Evolutionary conservation across 64 coral and sea anemone species (phyloP).

Genomic region (Montipora efflorescens): DNA sequence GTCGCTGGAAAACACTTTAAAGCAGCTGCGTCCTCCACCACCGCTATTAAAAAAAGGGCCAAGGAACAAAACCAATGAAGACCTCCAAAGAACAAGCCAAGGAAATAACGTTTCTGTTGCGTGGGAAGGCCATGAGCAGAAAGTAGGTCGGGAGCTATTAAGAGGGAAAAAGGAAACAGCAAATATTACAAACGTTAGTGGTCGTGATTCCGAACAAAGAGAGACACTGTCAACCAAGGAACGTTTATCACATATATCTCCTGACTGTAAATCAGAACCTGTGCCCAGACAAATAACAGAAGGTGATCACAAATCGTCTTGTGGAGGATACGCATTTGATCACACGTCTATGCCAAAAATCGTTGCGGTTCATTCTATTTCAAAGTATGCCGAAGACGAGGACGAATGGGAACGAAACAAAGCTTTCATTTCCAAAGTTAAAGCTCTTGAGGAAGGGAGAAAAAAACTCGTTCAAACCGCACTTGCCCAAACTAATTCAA

Average conservation of each 20-base stretch:
- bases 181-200: not conserved
- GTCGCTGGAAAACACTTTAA: not conserved
- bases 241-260: not conserved
- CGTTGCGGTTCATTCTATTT: slow-evolving; percentile 38
- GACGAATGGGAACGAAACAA: slow-evolving; percentile 51
- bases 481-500: not conserved
- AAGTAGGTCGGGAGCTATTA: not conserved
- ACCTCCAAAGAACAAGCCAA: not conserved
- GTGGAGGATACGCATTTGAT: slow-evolving; percentile 35
- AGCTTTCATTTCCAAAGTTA: slow-evolving; percentile 32
- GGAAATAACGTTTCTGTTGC: not conserved
- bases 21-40: slow-evolving; percentile 16
- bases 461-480: not conserved
- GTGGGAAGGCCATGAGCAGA: not conserved
- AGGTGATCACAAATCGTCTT: not conserved
- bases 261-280: not conserved
- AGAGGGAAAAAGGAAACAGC: not conserved
- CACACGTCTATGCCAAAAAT: slow-evolving; percentile 52
- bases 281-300: slow-evolving; percentile 30
- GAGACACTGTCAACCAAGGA: not conserved
- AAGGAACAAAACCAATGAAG: not conserved
- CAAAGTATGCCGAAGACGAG: not conserved
- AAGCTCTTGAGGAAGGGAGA: not conserved
- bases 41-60: not conserved
- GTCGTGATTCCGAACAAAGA: not conserved